phyloP scores from a whole-genome alignment of 2,113 vertebrate genomes.

The Bubo scandiacus region DNA sequence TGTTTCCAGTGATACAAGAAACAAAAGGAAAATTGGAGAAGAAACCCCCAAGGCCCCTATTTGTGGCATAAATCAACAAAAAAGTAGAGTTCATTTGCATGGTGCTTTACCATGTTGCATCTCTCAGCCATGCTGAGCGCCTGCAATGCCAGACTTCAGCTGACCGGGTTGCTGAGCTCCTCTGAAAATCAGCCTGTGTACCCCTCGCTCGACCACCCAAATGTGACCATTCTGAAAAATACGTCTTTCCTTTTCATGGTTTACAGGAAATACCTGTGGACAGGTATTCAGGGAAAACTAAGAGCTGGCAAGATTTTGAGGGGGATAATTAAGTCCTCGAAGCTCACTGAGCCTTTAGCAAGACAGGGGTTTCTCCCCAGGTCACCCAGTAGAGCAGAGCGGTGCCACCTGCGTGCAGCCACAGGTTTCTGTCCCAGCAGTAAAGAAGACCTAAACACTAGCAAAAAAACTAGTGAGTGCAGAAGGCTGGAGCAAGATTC shows the following conservation, averaged over 20 bases:
- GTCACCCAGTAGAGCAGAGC: not conserved
- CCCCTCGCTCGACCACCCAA: rapidly evolving
- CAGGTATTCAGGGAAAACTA: not conserved
- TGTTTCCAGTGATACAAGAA: not conserved
- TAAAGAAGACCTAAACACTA: not conserved
- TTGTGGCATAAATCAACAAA: not conserved
- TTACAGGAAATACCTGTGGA: not conserved
- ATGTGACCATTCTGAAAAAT: not conserved
- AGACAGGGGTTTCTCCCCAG: not conserved
- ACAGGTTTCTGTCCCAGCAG: not conserved
- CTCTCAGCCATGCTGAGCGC: not conserved
- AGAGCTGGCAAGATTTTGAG: not conserved
- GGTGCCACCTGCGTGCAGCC: no score
- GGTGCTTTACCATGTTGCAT: not conserved
- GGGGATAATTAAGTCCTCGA: not conserved
- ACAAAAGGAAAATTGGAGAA: not conserved
- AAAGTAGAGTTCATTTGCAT: not conserved
- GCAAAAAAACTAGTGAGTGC: rapidly evolving
- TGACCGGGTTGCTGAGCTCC: not conserved
- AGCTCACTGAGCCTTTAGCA: not conserved
- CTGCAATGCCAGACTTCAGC: not conserved
- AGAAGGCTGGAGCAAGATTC: not conserved
- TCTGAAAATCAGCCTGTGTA: not conserved
- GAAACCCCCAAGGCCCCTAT: not conserved
- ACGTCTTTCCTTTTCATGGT: not conserved